phyloP scores from a whole-genome alignment of 2,113 vertebrate genomes.

The Microcebus tavaratra region DNA sequence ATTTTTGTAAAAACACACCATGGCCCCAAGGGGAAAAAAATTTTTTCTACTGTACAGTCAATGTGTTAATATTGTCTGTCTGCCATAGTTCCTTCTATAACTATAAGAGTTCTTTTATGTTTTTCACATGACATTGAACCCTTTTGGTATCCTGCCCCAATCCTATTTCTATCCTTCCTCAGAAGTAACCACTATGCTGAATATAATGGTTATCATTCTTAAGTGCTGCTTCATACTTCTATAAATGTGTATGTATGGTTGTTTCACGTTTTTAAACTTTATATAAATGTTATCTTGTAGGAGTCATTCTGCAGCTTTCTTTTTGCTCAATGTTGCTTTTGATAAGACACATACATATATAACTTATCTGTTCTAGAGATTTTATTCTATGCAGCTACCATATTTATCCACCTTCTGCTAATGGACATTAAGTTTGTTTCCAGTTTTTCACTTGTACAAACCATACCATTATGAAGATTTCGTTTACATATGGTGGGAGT shows the following conservation, averaged over 20 bases:
- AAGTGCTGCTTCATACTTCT: background rate
- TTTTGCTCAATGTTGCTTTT: background rate
- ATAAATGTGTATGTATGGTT: background rate
- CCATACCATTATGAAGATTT: background rate
- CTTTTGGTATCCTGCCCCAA: background rate
- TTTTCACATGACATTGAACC: background rate
- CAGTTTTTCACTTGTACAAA: background rate
- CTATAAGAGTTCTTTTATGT: background rate
- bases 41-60: no score
- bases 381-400: background rate
- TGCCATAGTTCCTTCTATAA: background rate
- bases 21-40: no score
- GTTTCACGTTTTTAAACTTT: constrained; percentile 13
- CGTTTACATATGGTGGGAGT: background rate
- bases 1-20: no score
- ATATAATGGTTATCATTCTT: background rate
- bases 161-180: background rate
- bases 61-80: background rate
- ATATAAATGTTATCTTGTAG: background rate
- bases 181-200: background rate
- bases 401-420: background rate
- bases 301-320: background rate
- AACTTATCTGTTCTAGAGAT: background rate
- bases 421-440: background rate
- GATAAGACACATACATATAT: background rate